These are phyloP conservation scores for Eciton burchellii DNA, from an alignment of 1,140 invertebrate genomes.

Conservation along the genomic window DNA sequence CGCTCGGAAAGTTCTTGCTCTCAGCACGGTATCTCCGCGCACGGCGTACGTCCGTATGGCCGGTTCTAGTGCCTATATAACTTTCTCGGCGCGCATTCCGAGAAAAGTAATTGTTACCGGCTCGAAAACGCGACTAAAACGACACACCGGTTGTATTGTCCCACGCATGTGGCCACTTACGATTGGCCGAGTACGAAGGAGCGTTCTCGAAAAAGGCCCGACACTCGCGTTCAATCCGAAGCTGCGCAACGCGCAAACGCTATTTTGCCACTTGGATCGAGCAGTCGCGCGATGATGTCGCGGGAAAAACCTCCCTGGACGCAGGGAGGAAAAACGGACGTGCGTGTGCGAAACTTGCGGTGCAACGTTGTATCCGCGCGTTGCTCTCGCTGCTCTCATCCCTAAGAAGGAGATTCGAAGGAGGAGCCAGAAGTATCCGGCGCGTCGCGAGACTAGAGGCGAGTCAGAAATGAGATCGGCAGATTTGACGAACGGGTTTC, in stretches of 20 bases:
- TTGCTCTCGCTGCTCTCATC: too few relatives aligned
- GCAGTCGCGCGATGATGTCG: too few relatives aligned
- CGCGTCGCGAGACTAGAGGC: not conserved
- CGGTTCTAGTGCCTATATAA: slow-evolving; percentile 10
- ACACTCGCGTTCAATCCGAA: not conserved
- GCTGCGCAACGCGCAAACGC: not conserved
- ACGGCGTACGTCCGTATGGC: not conserved
- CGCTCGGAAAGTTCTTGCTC: not conserved
- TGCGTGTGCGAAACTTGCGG: not conserved
- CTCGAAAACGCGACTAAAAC: slow-evolving; percentile 50
- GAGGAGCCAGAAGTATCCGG: not conserved
- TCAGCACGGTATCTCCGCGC: not conserved
- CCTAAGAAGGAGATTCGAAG: not conserved
- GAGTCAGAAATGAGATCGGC: slow-evolving; percentile 2
- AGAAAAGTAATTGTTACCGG: slow-evolving; percentile 55
- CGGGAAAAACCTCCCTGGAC: too few relatives aligned
- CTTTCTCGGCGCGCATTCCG: slow-evolving; percentile 35
- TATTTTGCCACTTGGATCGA: not conserved
- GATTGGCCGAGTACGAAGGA: slow-evolving; percentile 14
- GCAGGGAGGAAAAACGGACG: too few relatives aligned
- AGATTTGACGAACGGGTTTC: not conserved
- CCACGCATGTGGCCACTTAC: slow-evolving; percentile 14
- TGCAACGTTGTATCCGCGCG: too few relatives aligned
- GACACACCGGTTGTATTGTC: slow-evolving; percentile 23
- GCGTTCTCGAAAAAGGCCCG: slow-evolving; percentile 1